These are phyloP conservation scores for Charina bottae DNA, from an alignment of 2,113 vertebrate genomes.

Conservation along the genomic window DNA sequence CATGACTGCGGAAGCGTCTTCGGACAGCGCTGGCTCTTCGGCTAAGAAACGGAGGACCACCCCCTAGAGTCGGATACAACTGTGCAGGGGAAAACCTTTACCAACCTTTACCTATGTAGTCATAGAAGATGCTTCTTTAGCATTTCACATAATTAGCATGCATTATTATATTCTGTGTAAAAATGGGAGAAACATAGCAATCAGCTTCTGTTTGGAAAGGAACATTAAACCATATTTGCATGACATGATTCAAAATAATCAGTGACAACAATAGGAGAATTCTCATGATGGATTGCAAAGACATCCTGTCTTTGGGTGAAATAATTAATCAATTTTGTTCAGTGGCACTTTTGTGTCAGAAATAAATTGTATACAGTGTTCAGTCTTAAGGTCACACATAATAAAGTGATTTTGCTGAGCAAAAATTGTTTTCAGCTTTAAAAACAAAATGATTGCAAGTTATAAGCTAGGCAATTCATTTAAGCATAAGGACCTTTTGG, in stretches of 20 bases:
- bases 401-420: slow-evolving; percentile 8
- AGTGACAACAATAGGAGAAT: background rate
- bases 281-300: slow-evolving; percentile 9
- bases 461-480: slow-evolving; percentile 1
- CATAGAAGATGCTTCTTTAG: background rate
- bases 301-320: slow-evolving; percentile 7
- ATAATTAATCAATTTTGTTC: slow-evolving; percentile 35
- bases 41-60: no score
- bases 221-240: background rate
- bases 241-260: background rate
- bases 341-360: slow-evolving; percentile 14
- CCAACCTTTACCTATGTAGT: no score
- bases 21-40: no score
- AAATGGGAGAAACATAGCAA: background rate
- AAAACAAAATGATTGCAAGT: slow-evolving; percentile 15
- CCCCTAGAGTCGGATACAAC: no score
- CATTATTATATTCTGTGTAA: background rate
- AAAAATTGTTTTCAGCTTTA: slow-evolving; percentile 4
- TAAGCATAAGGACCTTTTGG: background rate
- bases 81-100: no score
- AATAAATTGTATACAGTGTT: slow-evolving; percentile 23
- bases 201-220: background rate
- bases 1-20: no score
- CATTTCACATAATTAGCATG: background rate
- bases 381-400: slow-evolving; percentile 29